These are phyloP conservation scores for Microtus oregoni DNA, from an alignment of 2,113 vertebrate species.

Conservation along the genomic window DNA sequence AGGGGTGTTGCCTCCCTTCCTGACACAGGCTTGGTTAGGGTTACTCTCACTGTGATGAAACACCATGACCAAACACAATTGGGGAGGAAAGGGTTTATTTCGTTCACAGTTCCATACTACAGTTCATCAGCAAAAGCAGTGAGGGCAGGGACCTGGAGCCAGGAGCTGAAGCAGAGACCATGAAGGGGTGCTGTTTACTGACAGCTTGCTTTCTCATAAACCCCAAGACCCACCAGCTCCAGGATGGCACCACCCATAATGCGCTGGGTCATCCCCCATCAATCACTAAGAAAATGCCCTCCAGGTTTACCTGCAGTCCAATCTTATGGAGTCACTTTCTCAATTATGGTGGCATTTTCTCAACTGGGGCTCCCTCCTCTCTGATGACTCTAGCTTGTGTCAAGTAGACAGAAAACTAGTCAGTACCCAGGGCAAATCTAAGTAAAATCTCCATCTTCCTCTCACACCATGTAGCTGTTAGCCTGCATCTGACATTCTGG, in stretches of 20 bases:
- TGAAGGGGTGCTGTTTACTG: not conserved
- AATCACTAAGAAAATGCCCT: not conserved
- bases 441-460: not conserved
- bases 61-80: not conserved
- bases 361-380: not conserved
- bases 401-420: not conserved
- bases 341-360: not conserved
- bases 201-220: not conserved
- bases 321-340: not conserved
- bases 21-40: not conserved
- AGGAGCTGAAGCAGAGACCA: not conserved
- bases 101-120: not conserved
- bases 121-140: not conserved
- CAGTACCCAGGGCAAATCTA: not conserved
- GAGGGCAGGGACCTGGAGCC: not conserved
- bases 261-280: too few species aligned
- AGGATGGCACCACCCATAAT: not conserved
- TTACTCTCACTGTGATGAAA: not conserved
- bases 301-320: not conserved
- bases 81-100: not conserved
- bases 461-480: not conserved
- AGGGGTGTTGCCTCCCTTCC: not conserved
- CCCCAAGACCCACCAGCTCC: not conserved
- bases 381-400: not conserved
- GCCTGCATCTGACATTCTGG: not conserved